phyloP scores from a whole-genome alignment of 2,888 invertebrate genomes.

The Nysson spinosus region DNA sequence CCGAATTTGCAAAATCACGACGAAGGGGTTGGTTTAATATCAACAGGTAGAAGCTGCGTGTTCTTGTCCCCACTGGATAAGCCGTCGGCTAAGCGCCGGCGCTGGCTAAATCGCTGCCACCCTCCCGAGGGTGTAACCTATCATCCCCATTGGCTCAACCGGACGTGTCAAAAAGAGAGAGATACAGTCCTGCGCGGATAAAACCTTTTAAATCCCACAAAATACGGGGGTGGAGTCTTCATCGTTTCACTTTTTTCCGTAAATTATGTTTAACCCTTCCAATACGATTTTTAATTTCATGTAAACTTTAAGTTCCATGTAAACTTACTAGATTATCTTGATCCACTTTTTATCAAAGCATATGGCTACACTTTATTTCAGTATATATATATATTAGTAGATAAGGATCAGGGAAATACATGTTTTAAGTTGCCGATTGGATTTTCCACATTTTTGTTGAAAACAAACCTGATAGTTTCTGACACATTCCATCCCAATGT shows the following conservation, averaged over 20 bases:
- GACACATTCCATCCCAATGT: too few relatives aligned
- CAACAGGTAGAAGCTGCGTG: constrained; percentile 74
- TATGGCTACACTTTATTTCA: too few relatives aligned
- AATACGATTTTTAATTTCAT: not conserved
- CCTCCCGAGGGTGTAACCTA: constrained; percentile 75
- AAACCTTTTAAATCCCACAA: constrained; percentile 48
- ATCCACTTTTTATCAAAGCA: too few relatives aligned
- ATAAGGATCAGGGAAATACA: too few relatives aligned
- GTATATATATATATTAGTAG: too few relatives aligned
- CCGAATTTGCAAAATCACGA: constrained; percentile 74
- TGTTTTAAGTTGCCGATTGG: too few relatives aligned
- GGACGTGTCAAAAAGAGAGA: constrained; percentile 71
- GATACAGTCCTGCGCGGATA: constrained; percentile 67
- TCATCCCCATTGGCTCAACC: constrained; percentile 70
- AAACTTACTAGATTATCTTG: too few relatives aligned
- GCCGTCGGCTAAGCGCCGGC: constrained; percentile 76
- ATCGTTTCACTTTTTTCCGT: not conserved
- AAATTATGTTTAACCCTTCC: not conserved
- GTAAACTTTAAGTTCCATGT: too few relatives aligned
- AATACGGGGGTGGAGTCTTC: constrained; percentile 30
- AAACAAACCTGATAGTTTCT: too few relatives aligned
- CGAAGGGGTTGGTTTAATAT: constrained; percentile 75
- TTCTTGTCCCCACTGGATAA: constrained; percentile 73
- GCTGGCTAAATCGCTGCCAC: constrained; percentile 75
- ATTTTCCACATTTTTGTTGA: too few relatives aligned